phyloP scores from a whole-genome alignment of 1,140 invertebrate species.

The Trachymyrmex cornetzi region DNA sequence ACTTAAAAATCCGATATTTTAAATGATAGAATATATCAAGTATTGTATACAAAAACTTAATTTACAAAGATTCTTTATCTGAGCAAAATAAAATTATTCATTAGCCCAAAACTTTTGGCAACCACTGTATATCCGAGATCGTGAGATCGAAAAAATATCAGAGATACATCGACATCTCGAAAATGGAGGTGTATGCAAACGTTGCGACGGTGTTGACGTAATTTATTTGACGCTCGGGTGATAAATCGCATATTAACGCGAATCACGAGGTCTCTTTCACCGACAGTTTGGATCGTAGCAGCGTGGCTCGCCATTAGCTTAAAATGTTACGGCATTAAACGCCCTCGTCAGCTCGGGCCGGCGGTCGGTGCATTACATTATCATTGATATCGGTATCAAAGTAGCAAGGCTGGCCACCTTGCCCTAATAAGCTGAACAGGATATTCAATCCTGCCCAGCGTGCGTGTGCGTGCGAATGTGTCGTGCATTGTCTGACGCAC shows the following conservation, averaged over 20 bases:
- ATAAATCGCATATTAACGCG: constrained; percentile 55
- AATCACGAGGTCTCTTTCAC: constrained; percentile 31
- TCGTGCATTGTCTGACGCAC: constrained; percentile 79
- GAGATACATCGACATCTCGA: neutral
- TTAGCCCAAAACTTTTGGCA: neutral
- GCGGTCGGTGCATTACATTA: constrained; percentile 65
- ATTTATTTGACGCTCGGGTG: constrained; percentile 47
- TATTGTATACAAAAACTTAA: no score
- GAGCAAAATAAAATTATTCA: no score
- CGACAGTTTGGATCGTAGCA: neutral
- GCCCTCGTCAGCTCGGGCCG: constrained; percentile 7
- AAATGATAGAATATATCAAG: no score
- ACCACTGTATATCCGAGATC: neutral
- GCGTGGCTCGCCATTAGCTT: constrained; percentile 41
- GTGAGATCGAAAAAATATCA: neutral
- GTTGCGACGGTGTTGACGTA: constrained; percentile 12
- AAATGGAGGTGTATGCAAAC: constrained; percentile 11
- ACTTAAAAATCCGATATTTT: no score
- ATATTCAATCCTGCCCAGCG: constrained; percentile 78
- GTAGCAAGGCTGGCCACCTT: constrained; percentile 84
- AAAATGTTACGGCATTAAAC: constrained; percentile 52
- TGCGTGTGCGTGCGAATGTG: constrained; percentile 37
- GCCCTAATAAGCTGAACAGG: constrained; percentile 85
- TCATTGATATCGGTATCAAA: constrained; percentile 80
- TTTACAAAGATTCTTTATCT: no score